Evolutionary conservation across 2,888 invertebrate species (phyloP), one percentile per base, ranked within the genome.

Genomic region (Gryllus longicercus): DNA sequence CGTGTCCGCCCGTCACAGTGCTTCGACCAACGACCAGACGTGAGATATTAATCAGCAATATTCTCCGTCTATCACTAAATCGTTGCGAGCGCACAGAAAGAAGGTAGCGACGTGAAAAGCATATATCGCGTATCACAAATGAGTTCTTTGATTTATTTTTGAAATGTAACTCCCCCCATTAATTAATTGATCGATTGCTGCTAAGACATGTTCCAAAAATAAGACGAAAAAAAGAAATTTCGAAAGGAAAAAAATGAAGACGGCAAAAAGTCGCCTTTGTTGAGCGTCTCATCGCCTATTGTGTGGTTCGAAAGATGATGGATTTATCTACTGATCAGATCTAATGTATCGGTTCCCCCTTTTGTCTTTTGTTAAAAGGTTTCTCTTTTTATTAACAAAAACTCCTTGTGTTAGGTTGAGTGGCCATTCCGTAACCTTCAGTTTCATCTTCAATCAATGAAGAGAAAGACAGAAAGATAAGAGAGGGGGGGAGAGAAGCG

Each of bases 401-500:
- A 50, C 51, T 79, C 51, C 76, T 79, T 76, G 21, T 50, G 51
- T 25, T 76, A 76, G 79, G 51, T 76, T 50, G 63, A 79, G 76
- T 75, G 79, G 75, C 50, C 79, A 50, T 75, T 79, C n/a, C 63
- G 63, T 23, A 49, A 50, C 76, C 76, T 79, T 79, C 5, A 76
- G 38, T 76, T 76, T 25, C n/a, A 51, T 76, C 76, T 79, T 51
- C 79, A 76, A 74, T 79, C 79, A 79, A 49, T 79, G 79, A 18
- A 25, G 49, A 49, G 21, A 25, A 76, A n/a, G 25, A 4, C 8
- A 14, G 14, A 18, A 50, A 76, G 51, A n/a, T 63, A 18, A 18
- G 50, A 74, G 23, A 75, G 11, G 25, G 50, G 18, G 79, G 51
- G 80, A 83, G 83, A 83, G 51, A 16, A 63, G 63, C 16, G 63